Evolutionary conservation across 2,888 invertebrate species (phyloP).

Genomic region (Clivina fossor): DNA sequence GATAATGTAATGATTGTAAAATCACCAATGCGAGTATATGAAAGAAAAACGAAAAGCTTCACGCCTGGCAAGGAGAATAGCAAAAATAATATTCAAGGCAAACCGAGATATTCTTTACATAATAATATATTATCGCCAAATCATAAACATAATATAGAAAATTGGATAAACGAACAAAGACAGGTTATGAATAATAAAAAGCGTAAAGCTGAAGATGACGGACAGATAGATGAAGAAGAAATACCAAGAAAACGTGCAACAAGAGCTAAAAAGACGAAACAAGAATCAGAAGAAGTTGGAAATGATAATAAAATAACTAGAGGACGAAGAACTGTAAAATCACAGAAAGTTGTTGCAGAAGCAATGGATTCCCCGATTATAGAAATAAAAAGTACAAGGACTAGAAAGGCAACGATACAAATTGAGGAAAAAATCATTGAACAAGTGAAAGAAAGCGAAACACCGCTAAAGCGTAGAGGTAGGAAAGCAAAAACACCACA

Average conservation of each 20-base stretch:
- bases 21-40: slow-evolving; percentile 14
- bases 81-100: neutral
- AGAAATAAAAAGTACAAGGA: neutral
- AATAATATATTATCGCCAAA: neutral
- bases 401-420: neutral
- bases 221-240: slow-evolving; percentile 1
- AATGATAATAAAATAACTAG: slow-evolving; percentile 43
- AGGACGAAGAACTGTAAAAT: slow-evolving; percentile 43
- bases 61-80: slow-evolving; percentile 7
- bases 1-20: neutral
- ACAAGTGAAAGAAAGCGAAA: too few species aligned
- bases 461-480: neutral
- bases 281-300: slow-evolving; percentile 19
- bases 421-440: neutral
- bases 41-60: slow-evolving; percentile 18
- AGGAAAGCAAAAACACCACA: neutral
- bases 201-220: slow-evolving; percentile 17
- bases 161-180: slow-evolving; percentile 17
- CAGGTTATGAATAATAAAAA: slow-evolving; percentile 30
- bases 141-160: slow-evolving; percentile 2
- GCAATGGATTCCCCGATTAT: slow-evolving; percentile 58
- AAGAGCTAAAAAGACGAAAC: neutral
- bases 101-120: slow-evolving; percentile 13
- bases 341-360: slow-evolving; percentile 53
- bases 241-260: slow-evolving; percentile 16